Evolutionary conservation across 2,113 vertebrate species (phyloP).

Genomic region (Antidorcas marsupialis): DNA sequence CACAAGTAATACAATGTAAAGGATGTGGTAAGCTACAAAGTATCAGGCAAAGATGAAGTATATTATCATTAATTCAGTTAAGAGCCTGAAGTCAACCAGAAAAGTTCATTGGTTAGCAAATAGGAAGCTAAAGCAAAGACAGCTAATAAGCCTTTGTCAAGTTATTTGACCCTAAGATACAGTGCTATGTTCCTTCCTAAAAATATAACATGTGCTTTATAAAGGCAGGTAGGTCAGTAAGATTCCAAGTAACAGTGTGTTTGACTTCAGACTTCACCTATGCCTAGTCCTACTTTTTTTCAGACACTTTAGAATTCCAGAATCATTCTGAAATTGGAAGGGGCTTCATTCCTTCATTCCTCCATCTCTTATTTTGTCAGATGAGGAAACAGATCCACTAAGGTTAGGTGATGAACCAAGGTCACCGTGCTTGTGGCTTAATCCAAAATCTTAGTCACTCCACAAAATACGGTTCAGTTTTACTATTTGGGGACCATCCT

Average conservation of each 20-base stretch:
- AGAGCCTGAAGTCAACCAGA: background rate
- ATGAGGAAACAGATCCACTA: constrained; percentile 14
- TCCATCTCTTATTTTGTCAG: background rate
- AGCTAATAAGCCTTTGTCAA: constrained; percentile 14
- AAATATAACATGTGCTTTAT: background rate
- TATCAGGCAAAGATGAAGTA: background rate
- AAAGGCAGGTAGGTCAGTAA: constrained; percentile 23
- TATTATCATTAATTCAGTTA: background rate
- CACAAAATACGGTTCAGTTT: background rate
- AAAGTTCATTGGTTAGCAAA: background rate
- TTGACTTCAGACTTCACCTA: constrained; percentile 18
- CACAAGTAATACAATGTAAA: background rate
- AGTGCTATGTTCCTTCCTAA: constrained; percentile 26
- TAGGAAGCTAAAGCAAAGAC: background rate
- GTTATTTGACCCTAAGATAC: background rate
- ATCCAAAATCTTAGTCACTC: background rate
- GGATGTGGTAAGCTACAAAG: background rate
- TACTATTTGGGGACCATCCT: background rate
- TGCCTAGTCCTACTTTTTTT: constrained; percentile 19
- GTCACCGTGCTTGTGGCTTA: background rate
- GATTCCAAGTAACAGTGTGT: background rate
- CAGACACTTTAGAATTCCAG: background rate
- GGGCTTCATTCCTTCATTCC: background rate
- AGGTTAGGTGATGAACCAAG: background rate
- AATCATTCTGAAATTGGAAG: constrained; percentile 31